Evolutionary conservation across 2,113 vertebrate species (phyloP).

Genomic region (cat (Felis catus)): DNA sequence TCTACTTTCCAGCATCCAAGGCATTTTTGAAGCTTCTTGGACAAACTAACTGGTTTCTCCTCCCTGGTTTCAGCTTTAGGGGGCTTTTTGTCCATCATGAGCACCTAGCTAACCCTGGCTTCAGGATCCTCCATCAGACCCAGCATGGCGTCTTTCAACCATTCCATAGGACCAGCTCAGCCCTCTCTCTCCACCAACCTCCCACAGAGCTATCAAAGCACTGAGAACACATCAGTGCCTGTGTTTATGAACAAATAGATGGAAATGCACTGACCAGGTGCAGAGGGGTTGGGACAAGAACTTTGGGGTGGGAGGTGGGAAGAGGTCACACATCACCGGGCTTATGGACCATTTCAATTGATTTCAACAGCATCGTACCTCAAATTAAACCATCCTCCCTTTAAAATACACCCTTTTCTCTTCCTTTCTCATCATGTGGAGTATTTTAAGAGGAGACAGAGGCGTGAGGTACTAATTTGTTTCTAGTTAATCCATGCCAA

Average conservation of each 20-base stretch:
- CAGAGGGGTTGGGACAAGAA: background rate
- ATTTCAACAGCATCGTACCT: background rate
- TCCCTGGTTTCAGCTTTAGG: too few relatives aligned
- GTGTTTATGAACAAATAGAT: background rate
- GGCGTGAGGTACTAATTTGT: background rate
- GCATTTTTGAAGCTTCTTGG: background rate
- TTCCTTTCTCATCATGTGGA: background rate
- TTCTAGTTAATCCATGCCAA: background rate
- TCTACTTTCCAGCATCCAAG: background rate
- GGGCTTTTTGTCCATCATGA: rapidly evolving
- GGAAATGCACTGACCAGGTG: background rate
- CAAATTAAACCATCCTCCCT: background rate
- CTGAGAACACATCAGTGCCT: background rate
- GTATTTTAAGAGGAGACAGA: background rate
- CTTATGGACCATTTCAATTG: background rate
- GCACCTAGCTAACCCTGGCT: background rate
- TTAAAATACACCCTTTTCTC: background rate
- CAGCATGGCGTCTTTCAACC: background rate
- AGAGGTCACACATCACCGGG: background rate
- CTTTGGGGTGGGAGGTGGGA: background rate
- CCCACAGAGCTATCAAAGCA: rapidly evolving
- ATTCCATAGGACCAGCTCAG: rapidly evolving
- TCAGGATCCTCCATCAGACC: background rate
- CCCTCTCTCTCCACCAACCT: rapidly evolving
- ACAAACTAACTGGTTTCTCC: background rate